These are phyloP conservation scores for Drosophila ambigua DNA, from an alignment of 1,140 invertebrate genomes.

Conservation along the genomic window DNA sequence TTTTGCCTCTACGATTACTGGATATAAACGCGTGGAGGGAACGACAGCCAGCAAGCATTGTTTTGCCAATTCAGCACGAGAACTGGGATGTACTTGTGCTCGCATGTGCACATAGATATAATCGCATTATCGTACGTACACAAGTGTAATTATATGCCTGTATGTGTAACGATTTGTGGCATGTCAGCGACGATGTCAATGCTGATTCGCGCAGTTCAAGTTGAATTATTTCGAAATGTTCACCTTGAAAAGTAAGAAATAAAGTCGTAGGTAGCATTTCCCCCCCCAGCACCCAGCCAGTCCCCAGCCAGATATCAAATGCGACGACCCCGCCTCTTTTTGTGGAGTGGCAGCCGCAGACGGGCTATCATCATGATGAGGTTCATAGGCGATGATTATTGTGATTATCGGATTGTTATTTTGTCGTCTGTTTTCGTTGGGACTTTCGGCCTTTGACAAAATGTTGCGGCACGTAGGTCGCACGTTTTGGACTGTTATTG, in stretches of 20 bases:
- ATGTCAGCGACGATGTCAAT: constrained; percentile 73
- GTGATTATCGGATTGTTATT: constrained; percentile 61
- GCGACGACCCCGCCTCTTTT: constrained; percentile 59
- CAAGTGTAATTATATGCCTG: background rate
- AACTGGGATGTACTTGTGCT: constrained; percentile 17
- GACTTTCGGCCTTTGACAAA: constrained; percentile 72
- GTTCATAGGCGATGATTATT: constrained; percentile 45
- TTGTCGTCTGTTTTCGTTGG: constrained; percentile 57
- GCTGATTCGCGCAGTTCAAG: constrained; percentile 78
- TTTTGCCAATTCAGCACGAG: constrained; percentile 48
- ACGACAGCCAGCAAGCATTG: constrained; percentile 21
- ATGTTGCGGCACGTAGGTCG: constrained; percentile 74
- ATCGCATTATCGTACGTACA: background rate
- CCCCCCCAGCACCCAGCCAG: constrained; percentile 21
- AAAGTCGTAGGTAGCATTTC: constrained; percentile 3
- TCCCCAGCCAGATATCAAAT: constrained; percentile 39
- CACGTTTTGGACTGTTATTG: constrained; percentile 76
- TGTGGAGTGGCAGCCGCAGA: constrained; percentile 10
- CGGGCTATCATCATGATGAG: constrained; percentile 46
- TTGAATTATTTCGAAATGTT: constrained; percentile 80
- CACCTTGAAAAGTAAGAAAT: constrained; percentile 75
- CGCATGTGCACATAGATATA: constrained; percentile 5
- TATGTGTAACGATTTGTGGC: constrained; percentile 28
- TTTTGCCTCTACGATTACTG: too few species aligned
- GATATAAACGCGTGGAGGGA: background rate